Conservation (phyloP, 1,140 invertebrate species). For the Teleogryllus occipitalis region DNA sequence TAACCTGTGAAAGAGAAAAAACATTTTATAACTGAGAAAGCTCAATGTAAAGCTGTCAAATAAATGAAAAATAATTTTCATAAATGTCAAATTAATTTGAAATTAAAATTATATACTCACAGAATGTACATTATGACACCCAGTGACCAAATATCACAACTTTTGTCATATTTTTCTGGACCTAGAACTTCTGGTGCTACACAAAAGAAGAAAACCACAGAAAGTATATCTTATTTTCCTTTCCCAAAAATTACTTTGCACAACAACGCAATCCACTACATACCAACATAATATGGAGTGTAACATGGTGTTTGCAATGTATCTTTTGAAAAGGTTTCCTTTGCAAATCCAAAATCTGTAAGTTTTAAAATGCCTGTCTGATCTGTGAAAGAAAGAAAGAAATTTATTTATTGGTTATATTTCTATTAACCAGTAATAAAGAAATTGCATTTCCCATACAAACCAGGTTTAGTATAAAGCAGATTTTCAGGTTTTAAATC, state of each 20-base stretch:
- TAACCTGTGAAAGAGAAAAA: conserved; percentile 45
- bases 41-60: background rate
- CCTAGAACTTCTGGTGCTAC: conserved; percentile 90
- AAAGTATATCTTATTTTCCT: background rate
- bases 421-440: background rate
- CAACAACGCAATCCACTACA: conserved; percentile 31
- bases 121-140: conserved; percentile 98
- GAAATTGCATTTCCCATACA: conserved; percentile 13
- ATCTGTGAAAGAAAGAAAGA: conserved; percentile 36
- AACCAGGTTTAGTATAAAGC: conserved; percentile 63
- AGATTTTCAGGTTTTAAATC: conserved; percentile 94
- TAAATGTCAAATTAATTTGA: background rate
- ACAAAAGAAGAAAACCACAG: conserved; percentile 29
- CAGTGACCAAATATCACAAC: conserved; percentile 97
- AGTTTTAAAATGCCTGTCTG: conserved; percentile 78
- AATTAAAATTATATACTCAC: conserved; percentile 47
- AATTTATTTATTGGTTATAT: background rate
- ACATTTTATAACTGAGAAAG: background rate
- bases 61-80: background rate
- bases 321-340: conserved; percentile 79
- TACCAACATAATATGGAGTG: conserved; percentile 95
- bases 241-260: background rate
- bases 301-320: conserved; percentile 95
- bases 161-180: conserved; percentile 96
- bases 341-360: conserved; percentile 99